Conservation (phyloP, 1,140 invertebrate genomes). For the Procambarus clarkii region DNA sequence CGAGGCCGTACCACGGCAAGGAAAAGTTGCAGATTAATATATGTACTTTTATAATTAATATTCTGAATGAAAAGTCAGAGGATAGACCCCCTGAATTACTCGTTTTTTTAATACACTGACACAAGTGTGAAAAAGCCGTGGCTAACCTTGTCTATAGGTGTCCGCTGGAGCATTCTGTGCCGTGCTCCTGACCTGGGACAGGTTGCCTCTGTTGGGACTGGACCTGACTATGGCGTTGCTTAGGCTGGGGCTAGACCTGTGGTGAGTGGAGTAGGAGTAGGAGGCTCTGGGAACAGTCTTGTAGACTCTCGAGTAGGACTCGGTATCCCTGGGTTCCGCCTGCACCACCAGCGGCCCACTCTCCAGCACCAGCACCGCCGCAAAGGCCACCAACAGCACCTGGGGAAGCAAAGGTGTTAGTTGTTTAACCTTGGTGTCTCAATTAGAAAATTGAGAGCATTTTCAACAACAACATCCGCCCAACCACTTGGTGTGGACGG, state of each 20-base stretch:
- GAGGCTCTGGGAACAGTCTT: neutral
- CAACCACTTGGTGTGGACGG: too few relatives aligned
- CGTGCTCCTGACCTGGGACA: too few relatives aligned
- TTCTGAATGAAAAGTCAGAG: too few relatives aligned
- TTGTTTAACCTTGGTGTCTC: too few relatives aligned
- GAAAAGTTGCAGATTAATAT: too few relatives aligned
- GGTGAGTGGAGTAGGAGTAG: neutral
- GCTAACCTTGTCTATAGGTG: neutral
- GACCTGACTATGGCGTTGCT: neutral
- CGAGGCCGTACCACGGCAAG: neutral
- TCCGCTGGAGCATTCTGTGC: neutral
- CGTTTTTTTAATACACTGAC: too few relatives aligned
- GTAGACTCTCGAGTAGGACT: neutral
- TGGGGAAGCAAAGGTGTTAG: neutral
- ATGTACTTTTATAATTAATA: too few relatives aligned
- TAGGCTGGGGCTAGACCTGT: neutral
- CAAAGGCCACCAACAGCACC: neutral
- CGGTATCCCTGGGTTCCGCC: neutral
- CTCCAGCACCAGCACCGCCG: constrained; percentile 1
- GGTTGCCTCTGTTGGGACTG: too few relatives aligned
- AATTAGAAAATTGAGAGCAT: too few relatives aligned
- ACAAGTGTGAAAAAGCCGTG: too few relatives aligned
- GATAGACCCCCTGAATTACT: too few relatives aligned
- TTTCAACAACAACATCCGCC: too few relatives aligned
- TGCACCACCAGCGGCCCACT: neutral